A percentile compares a stretch with the other conserved stretches of the same genome.
Conservation (phyloP, 2,113 vertebrate species). For the Peromyscus californicus region DNA sequence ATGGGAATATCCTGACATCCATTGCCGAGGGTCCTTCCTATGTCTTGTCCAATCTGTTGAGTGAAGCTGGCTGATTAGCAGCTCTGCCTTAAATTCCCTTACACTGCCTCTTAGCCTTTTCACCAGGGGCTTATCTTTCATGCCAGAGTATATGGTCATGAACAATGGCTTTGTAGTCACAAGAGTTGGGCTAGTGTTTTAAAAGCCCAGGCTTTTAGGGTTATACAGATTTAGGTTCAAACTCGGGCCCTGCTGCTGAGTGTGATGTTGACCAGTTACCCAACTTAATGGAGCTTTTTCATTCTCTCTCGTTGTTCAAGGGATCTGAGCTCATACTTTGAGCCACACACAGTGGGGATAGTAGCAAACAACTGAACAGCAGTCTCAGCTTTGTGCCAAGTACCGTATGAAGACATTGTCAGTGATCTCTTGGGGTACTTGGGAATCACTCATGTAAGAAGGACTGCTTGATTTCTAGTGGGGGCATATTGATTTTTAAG, state of each 20-base stretch:
- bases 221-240: constrained; percentile 3
- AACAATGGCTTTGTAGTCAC: neutral
- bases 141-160: neutral
- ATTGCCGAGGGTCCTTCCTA: neutral
- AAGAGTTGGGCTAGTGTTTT: neutral
- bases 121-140: neutral
- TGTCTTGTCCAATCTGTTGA: neutral
- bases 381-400: neutral
- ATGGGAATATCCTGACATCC: neutral
- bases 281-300: neutral
- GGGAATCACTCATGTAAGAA: neutral
- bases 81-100: neutral
- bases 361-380: neutral
- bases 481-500: neutral
- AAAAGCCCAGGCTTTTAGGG: neutral
- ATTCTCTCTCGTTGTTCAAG: constrained; percentile 13
- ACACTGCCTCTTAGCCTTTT: neutral
- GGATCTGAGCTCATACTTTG: neutral
- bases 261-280: neutral
- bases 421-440: neutral
- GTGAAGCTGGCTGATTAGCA: neutral
- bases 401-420: neutral
- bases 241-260: neutral
- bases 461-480: neutral
- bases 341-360: neutral